Evolutionary conservation across 2,797 vertebrate species (phyloP).

Genomic region (Hoplostethus mediterraneus): DNA sequence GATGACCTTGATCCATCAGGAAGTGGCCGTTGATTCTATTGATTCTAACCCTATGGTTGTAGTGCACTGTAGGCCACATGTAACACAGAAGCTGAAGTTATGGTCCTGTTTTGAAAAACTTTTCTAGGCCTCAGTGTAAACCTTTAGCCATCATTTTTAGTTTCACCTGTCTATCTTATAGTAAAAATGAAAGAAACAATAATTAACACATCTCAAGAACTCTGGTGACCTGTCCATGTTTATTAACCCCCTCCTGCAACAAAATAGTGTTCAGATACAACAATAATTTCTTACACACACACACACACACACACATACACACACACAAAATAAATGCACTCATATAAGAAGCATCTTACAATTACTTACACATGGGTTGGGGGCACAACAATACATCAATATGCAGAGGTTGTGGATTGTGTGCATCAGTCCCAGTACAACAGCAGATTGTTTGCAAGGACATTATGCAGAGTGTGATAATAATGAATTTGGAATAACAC

Average conservation of each 20-base stretch:
- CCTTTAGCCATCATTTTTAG: too few relatives aligned
- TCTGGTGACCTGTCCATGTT: slow-evolving; percentile 17
- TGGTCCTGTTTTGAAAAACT: too few relatives aligned
- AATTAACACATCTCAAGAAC: slow-evolving; percentile 7
- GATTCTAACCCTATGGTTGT: too few relatives aligned
- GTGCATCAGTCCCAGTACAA: too few relatives aligned
- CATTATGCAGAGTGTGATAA: slow-evolving; percentile 8
- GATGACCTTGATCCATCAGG: too few relatives aligned
- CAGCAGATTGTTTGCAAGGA: neutral
- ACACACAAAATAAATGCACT: slow-evolving; percentile 26
- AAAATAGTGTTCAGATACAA: slow-evolving; percentile 35
- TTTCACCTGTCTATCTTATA: neutral
- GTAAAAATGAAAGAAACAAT: slow-evolving; percentile 3
- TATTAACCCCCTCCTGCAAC: slow-evolving; percentile 1
- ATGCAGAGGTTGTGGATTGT: neutral
- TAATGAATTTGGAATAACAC: slow-evolving; percentile 19
- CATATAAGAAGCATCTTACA: slow-evolving; percentile 29
- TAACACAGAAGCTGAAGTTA: too few relatives aligned
- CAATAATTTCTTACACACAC: slow-evolving; percentile 28
- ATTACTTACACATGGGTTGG: too few relatives aligned
- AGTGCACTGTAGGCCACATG: too few relatives aligned
- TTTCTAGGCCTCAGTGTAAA: too few relatives aligned
- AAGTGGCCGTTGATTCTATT: too few relatives aligned
- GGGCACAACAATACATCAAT: too few relatives aligned
- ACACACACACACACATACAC: slow-evolving; percentile 12